These are phyloP conservation scores for Tautogolabrus adspersus DNA, from an alignment of 2,113 vertebrate genomes.

Conservation along the genomic window DNA sequence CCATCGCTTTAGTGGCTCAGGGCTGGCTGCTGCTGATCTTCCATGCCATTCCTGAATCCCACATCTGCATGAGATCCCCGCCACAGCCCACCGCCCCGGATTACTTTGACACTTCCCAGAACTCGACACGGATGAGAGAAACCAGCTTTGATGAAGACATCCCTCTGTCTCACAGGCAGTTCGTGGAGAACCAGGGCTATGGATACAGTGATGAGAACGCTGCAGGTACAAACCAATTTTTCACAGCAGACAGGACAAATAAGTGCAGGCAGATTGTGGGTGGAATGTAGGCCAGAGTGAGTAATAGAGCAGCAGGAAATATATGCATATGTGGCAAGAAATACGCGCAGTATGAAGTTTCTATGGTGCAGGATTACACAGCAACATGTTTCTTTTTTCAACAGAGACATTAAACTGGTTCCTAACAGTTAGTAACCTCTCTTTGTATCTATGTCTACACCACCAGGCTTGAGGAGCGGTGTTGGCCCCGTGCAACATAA, in stretches of 20 bases:
- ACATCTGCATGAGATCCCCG: constrained; percentile 89
- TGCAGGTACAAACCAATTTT: constrained; percentile 85
- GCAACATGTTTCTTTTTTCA: constrained; percentile 27
- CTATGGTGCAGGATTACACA: constrained; percentile 21
- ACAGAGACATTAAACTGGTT: constrained; percentile 19
- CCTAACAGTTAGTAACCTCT: constrained; percentile 49
- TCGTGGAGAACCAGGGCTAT: constrained; percentile 97
- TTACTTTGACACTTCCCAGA: constrained; percentile 97
- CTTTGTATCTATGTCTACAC: not conserved
- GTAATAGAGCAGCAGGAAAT: constrained; percentile 37
- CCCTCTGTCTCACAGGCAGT: constrained; percentile 92
- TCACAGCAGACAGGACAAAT: constrained; percentile 21
- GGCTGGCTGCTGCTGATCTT: constrained; percentile 96
- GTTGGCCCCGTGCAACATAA: constrained; percentile 89
- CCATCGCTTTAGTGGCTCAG: constrained; percentile 92
- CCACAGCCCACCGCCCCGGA: constrained; percentile 93
- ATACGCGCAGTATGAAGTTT: constrained; percentile 37
- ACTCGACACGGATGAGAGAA: constrained; percentile 93
- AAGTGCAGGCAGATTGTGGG: constrained; percentile 25
- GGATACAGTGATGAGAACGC: constrained; percentile 92
- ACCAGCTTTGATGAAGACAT: constrained; percentile 96
- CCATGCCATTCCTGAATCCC: constrained; percentile 93
- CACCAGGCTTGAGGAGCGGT: constrained; percentile 78
- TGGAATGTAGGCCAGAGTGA: constrained; percentile 60
- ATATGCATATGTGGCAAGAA: constrained; percentile 47